phyloP scores from a whole-genome alignment of 2,113 vertebrate species.

The Ophthalmolycus amberensis region DNA sequence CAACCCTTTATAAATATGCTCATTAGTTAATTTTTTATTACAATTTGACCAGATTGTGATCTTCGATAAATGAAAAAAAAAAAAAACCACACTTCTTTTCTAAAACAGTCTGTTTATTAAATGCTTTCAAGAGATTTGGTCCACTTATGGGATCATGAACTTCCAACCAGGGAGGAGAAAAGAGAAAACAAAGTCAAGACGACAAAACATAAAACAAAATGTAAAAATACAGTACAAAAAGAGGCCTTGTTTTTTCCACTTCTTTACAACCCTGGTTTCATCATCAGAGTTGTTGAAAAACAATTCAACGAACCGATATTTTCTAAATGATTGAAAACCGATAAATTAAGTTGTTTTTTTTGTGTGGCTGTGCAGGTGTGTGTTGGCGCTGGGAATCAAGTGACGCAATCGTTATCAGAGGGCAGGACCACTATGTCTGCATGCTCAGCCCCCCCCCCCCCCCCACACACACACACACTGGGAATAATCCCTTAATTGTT shows the following conservation, averaged over 20 bases:
- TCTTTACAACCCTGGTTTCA: conserved; percentile 72
- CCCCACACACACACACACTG: background rate
- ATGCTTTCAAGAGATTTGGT: conserved; percentile 87
- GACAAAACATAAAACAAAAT: conserved; percentile 60
- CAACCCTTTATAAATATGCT: background rate
- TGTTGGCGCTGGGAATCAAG: conserved; percentile 24
- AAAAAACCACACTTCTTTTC: conserved; percentile 27
- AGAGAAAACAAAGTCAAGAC: conserved; percentile 73
- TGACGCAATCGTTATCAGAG: conserved; percentile 18
- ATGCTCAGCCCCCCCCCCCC: background rate
- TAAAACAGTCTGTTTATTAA: conserved; percentile 85
- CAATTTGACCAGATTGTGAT: background rate
- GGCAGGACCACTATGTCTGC: background rate
- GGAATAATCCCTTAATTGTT: background rate
- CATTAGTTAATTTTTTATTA: background rate
- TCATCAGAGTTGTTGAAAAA: conserved; percentile 57
- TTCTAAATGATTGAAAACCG: conserved; percentile 49
- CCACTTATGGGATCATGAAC: conserved; percentile 81
- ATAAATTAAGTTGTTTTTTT: conserved; percentile 43
- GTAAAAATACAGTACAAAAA: conserved; percentile 83
- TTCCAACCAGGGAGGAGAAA: conserved; percentile 81
- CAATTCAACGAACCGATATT: conserved; percentile 45
- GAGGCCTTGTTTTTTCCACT: conserved; percentile 69
- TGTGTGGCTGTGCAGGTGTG: conserved; percentile 37
- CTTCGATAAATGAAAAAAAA: background rate